Evolutionary conservation across 2,888 invertebrate genomes (phyloP), one percentile per base, ranked within the genome.

Genomic region (Hedychridium roseum): DNA sequence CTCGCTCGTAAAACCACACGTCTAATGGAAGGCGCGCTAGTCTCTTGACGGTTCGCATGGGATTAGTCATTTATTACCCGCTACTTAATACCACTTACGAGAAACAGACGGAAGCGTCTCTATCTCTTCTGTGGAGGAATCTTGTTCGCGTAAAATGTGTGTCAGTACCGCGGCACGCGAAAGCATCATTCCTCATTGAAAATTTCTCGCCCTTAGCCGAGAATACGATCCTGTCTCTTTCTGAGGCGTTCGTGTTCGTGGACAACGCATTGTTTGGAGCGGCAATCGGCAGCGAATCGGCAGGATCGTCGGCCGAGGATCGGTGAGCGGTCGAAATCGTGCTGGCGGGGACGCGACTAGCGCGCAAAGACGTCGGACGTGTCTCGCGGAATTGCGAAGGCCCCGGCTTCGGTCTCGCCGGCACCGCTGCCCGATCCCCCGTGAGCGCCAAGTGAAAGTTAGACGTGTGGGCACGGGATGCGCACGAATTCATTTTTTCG

Each of bases 391-490:
- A 61, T 61, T 55, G 55, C 61, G 54, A 49, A n/a, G 40, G 30
- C 27, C 35, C 36, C 15, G 3, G 15, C 14, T 18, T 18, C 12
- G 23, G 23, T 7, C 23, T 2, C 14, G 38, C 49, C 53, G 48
- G 55, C 60, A n/a, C 55, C 56, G 50, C 68, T 69, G 74, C 63
- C 68, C 73, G 75, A 71, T 76, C 74, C 71, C 61, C n/a, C n/a
- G n/a, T 53, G 52, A 58, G 53, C 64, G 64, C 75, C 56, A 78
- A 78, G 78, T 78, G 78, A 78, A 78, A 78, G 78, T 78, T 77
- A 73, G 78, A 78, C 71, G 78, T 78, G 78, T 78, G 78, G 78
- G 78, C 78, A 78, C 76, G 78, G 77, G 78, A 78, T 78, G 78
- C 78, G 78, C 78, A 78, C 78, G 78, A 78, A 76, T 76, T 76